Evolutionary conservation across 2,113 vertebrate genomes (phyloP).

Genomic region (Menura novaehollandiae): DNA sequence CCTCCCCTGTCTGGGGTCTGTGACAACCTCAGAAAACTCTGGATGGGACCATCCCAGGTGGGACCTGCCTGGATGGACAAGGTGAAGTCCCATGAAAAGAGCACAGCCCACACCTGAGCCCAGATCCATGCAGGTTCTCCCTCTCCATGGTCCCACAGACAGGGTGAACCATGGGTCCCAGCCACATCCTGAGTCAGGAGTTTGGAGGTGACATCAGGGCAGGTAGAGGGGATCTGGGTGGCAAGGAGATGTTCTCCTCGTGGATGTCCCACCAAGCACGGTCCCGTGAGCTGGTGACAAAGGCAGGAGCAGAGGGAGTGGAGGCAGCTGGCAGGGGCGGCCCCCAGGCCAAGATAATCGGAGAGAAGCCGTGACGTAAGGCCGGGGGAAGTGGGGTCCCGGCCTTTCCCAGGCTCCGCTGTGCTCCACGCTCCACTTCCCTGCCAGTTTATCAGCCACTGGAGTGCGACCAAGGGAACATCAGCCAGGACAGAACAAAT

Average conservation of each 20-base stretch:
- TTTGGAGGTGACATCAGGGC: not conserved
- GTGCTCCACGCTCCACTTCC: conserved; percentile 17
- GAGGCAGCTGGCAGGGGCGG: not conserved
- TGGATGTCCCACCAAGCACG: not conserved
- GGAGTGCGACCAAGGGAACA: conserved; percentile 54
- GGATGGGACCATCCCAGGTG: not conserved
- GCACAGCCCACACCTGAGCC: not conserved
- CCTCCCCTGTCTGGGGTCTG: not conserved
- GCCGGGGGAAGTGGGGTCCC: not conserved
- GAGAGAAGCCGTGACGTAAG: not conserved
- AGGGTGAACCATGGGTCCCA: fast-evolving
- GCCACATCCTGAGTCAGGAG: fast-evolving
- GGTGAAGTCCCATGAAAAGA: not conserved
- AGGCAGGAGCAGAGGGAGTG: not conserved
- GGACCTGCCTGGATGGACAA: not conserved
- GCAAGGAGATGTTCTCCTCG: not conserved
- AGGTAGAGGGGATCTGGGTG: not conserved
- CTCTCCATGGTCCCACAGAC: not conserved
- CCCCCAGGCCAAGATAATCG: not conserved
- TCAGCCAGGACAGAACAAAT: conserved; percentile 50
- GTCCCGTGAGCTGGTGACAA: not conserved
- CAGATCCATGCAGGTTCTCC: fast-evolving
- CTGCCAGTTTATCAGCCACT: conserved; percentile 50
- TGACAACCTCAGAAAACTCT: not conserved
- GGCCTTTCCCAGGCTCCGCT: conserved; percentile 66